phyloP scores from a whole-genome alignment of 2,113 vertebrate species.

The Oplegnathus fasciatus region DNA sequence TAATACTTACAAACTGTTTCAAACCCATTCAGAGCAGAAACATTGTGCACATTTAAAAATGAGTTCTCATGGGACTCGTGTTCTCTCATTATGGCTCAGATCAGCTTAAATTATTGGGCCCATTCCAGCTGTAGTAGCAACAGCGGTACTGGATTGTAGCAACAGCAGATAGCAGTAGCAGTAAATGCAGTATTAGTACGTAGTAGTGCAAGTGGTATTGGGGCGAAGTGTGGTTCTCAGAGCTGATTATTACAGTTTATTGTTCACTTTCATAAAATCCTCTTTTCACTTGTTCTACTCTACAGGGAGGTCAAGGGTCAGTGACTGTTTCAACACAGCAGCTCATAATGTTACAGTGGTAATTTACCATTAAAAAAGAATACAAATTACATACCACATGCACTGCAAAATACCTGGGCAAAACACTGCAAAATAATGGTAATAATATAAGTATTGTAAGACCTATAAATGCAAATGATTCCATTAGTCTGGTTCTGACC shows the following conservation, averaged over 20 bases:
- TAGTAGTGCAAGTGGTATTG: neutral
- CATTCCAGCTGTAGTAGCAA: neutral
- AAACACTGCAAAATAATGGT: neutral
- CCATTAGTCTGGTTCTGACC: neutral
- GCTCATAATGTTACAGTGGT: neutral
- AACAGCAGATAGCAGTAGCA: neutral
- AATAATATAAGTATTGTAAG: too few relatives aligned
- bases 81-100: neutral
- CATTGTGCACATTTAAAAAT: too few relatives aligned
- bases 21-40: neutral
- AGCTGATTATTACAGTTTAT: neutral
- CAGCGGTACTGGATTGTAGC: neutral
- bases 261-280: neutral
- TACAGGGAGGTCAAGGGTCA: neutral
- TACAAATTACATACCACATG: neutral
- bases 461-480: neutral
- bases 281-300: neutral
- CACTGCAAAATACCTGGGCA: neutral
- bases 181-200: neutral
- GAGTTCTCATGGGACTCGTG: too few relatives aligned
- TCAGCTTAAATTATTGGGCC: neutral
- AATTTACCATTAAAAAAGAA: neutral
- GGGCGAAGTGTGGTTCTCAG: neutral
- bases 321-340: neutral
- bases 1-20: neutral